A percentile compares a stretch with the other conserved stretches of the same genome.
phyloP scores from a whole-genome alignment of 2,888 invertebrate genomes.

The Troides aeacus region DNA sequence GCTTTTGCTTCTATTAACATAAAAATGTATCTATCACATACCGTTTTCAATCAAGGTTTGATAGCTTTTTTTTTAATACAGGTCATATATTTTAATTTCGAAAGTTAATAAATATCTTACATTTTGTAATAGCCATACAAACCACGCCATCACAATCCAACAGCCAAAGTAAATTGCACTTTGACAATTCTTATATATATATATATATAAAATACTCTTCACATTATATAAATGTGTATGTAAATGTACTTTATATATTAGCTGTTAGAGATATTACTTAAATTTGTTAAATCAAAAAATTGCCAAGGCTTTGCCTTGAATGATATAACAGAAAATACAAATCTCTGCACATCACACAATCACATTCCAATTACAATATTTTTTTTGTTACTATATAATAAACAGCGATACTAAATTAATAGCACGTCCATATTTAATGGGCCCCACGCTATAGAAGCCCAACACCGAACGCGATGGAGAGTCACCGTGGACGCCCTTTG shows the following conservation, averaged over 20 bases:
- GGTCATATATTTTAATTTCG: background rate
- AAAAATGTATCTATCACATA: background rate
- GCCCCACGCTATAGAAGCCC: background rate
- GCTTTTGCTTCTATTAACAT: too few species aligned
- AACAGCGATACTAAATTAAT: background rate
- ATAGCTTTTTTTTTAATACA: background rate
- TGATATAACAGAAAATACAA: slow-evolving; percentile 14
- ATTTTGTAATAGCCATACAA: background rate
- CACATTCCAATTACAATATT: too few species aligned
- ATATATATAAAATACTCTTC: background rate
- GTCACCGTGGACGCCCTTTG: too few species aligned
- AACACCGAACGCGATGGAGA: too few species aligned
- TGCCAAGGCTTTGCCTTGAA: slow-evolving; percentile 11
- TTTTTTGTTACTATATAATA: background rate
- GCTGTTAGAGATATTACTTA: slow-evolving; percentile 1
- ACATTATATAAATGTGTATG: background rate
- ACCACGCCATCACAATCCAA: background rate
- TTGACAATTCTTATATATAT: background rate
- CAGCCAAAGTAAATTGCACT: background rate
- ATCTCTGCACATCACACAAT: background rate
- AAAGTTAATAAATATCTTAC: background rate
- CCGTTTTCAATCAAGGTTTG: background rate
- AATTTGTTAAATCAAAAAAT: background rate
- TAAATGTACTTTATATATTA: background rate
- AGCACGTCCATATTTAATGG: background rate